phyloP scores from a whole-genome alignment of 2,888 invertebrate genomes.

The Ecdyonurus torrentis region DNA sequence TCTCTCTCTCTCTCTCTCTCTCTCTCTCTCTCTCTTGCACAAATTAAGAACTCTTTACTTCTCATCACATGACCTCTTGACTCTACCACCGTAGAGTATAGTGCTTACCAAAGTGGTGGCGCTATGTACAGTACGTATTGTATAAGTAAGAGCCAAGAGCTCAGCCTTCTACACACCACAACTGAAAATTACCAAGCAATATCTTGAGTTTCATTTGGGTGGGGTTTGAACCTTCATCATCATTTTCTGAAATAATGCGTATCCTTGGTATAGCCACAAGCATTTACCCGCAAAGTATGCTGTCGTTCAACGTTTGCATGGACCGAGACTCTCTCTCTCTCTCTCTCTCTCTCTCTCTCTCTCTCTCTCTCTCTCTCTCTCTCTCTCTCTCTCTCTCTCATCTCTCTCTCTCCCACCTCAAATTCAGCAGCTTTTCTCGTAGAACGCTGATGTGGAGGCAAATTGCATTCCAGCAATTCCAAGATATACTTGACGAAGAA shows the following conservation, averaged over 20 bases:
- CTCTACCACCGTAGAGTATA: too few relatives aligned
- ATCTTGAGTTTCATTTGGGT: neutral
- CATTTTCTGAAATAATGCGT: too few relatives aligned
- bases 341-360: neutral
- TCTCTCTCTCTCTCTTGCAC: neutral
- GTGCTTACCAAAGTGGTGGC: too few relatives aligned
- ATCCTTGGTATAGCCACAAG: neutral
- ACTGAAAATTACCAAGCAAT: neutral
- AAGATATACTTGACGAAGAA: constrained; percentile 5
- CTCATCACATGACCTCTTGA: neutral
- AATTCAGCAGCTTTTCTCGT: neutral
- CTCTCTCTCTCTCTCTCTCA: neutral
- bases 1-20: too few relatives aligned
- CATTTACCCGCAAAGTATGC: neutral
- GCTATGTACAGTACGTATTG: too few relatives aligned
- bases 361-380: neutral
- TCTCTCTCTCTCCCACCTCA: neutral
- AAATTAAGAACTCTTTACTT: neutral
- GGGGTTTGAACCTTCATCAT: too few relatives aligned
- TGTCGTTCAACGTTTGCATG: neutral
- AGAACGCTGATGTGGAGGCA: constrained; percentile 3
- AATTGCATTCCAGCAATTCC: constrained; percentile 11
- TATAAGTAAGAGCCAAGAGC: too few relatives aligned
- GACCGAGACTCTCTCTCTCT: neutral
- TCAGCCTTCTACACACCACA: too few relatives aligned